Percentiles rank a stretch among this genome's conserved stretches.
These are phyloP conservation scores for Corticium candelabrum DNA, from an alignment of 37 sponge, comb jelly and placozoan genomes.

Conservation along the genomic window DNA sequence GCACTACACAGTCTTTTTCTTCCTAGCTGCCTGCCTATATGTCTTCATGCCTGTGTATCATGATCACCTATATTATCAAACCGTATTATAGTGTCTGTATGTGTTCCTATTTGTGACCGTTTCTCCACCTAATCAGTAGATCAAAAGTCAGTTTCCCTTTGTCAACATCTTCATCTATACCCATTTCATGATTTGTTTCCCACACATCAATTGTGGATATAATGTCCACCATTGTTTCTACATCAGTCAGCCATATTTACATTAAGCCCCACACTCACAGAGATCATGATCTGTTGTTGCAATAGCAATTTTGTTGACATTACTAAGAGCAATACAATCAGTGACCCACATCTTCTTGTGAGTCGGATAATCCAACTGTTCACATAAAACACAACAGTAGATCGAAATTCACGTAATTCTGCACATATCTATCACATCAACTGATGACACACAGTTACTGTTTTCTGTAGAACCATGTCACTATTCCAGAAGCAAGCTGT, in stretches of 20 bases:
- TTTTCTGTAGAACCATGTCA: constrained; percentile 46
- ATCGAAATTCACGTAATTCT: not conserved
- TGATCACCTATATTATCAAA: too few species aligned
- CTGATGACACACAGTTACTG: constrained; percentile 43
- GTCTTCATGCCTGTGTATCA: too few species aligned
- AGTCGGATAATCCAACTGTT: not conserved
- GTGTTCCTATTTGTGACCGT: too few species aligned
- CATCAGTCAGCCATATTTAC: not conserved
- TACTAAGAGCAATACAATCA: constrained; percentile 53
- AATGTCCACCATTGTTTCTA: not conserved
- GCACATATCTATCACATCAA: too few species aligned
- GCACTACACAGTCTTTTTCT: too few species aligned
- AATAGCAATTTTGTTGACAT: constrained; percentile 59
- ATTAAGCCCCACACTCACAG: constrained; percentile 17
- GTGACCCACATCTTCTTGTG: constrained; percentile 51
- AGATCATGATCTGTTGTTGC: constrained; percentile 69
- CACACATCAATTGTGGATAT: too few species aligned
- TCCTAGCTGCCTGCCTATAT: too few species aligned
- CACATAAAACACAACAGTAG: not conserved
- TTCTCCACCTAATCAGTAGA: too few species aligned
- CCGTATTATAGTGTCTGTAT: too few species aligned
- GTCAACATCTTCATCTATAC: too few species aligned
- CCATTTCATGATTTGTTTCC: too few species aligned
- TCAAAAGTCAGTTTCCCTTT: too few species aligned
- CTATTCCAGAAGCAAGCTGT: constrained; percentile 73